Percentiles rank a stretch among this genome's conserved stretches.
Conservation (phyloP, 92 coral and sea anemone species). For the Scolanthus callimorphus region DNA sequence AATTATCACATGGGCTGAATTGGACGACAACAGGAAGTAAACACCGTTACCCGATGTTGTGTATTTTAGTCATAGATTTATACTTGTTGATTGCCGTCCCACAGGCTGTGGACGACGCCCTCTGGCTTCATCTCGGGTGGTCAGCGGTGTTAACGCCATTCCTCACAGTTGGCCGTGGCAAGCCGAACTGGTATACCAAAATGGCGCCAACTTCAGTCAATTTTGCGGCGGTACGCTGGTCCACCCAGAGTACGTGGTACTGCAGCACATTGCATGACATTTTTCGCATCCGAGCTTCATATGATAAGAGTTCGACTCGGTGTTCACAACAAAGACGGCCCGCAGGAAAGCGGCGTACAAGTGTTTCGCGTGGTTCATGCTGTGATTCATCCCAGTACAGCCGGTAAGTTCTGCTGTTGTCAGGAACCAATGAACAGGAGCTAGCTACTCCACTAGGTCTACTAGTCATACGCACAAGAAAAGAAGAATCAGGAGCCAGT, state of each 20-base stretch:
- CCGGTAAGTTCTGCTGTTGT: too few species aligned
- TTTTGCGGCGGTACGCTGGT: neutral
- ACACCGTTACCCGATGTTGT: too few species aligned
- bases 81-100: too few species aligned
- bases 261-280: neutral
- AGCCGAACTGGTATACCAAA: neutral
- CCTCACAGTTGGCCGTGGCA: neutral
- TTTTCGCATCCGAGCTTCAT: neutral
- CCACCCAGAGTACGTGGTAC: neutral
- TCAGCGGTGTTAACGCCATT: neutral
- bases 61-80: too few species aligned
- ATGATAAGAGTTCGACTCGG: neutral
- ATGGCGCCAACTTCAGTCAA: neutral
- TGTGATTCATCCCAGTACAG: neutral
- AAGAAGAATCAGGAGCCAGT: too few species aligned
- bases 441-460: too few species aligned
- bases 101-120: neutral
- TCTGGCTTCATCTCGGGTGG: neutral
- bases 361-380: neutral
- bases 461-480: too few species aligned
- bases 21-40: too few species aligned
- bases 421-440: too few species aligned
- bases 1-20: too few species aligned
- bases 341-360: neutral
- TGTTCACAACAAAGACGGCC: neutral